These are phyloP conservation scores for Pediacus dermestoides DNA, from an alignment of 2,888 invertebrate species.

Conservation along the genomic window DNA sequence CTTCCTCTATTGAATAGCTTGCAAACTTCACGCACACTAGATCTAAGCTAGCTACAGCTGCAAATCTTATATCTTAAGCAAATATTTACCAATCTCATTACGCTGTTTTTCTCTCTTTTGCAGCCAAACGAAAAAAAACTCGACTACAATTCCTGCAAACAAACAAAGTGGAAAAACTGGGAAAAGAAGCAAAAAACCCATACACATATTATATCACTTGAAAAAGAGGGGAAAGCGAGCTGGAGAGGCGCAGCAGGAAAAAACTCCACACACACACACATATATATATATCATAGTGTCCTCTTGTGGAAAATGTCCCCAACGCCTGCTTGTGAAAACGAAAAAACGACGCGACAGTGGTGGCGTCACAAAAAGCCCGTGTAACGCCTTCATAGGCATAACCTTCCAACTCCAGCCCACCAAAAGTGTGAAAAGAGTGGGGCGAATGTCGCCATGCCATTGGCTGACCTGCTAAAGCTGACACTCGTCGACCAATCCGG, in stretches of 20 bases:
- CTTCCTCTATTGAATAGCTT: no score
- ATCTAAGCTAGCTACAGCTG: no score
- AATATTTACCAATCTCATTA: slow-evolving; percentile 5
- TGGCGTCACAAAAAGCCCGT: slow-evolving; percentile 45
- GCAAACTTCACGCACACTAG: no score
- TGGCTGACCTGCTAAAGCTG: slow-evolving; percentile 45
- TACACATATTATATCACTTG: slow-evolving; percentile 5
- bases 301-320: no score
- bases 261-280: slow-evolving; percentile 24
- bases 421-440: slow-evolving; percentile 50
- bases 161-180: not conserved
- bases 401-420: slow-evolving; percentile 48
- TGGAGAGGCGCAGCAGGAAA: slow-evolving; percentile 2
- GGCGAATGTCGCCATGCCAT: slow-evolving; percentile 48
- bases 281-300: no score
- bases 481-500: slow-evolving; percentile 46
- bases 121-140: slow-evolving; percentile 6
- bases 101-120: slow-evolving; percentile 3
- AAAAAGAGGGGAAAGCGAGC: slow-evolving; percentile 2
- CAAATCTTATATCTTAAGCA: no score
- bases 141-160: not conserved
- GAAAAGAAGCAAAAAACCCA: slow-evolving; percentile 2
- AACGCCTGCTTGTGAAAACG: slow-evolving; percentile 6
- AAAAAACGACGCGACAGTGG: slow-evolving; percentile 18
- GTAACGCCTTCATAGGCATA: slow-evolving; percentile 49